Evolutionary conservation across 2,797 vertebrate species (phyloP).

Genomic region (Allobates femoralis): DNA sequence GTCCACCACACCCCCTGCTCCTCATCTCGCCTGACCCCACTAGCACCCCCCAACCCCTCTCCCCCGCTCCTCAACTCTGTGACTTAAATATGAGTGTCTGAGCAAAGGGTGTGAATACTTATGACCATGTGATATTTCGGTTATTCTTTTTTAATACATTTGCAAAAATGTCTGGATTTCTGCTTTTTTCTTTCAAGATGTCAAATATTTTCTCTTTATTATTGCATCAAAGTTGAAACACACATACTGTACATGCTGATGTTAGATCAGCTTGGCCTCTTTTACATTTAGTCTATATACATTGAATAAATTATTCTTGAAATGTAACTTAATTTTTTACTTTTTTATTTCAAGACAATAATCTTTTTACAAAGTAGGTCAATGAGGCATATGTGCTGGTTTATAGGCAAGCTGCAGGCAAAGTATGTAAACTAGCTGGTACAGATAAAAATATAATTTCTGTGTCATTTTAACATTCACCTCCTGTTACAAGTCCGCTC

Average conservation of each 20-base stretch:
- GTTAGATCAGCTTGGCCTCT: not conserved
- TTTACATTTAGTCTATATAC: not conserved
- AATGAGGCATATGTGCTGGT: conserved; percentile 52
- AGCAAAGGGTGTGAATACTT: too few species aligned
- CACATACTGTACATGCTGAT: not conserved
- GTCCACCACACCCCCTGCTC: too few species aligned
- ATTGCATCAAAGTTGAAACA: not conserved
- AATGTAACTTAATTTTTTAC: conserved; percentile 10
- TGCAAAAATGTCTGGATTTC: too few species aligned
- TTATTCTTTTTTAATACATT: too few species aligned
- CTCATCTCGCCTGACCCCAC: too few species aligned
- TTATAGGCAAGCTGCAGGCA: conserved; percentile 52
- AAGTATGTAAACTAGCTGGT: conserved; percentile 42
- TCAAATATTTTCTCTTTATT: not conserved
- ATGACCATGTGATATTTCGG: too few species aligned
- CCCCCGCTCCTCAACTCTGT: too few species aligned
- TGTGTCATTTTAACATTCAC: conserved; percentile 35
- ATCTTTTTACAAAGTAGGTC: conserved; percentile 56
- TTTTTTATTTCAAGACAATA: conserved; percentile 46
- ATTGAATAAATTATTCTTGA: not conserved
- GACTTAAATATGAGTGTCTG: too few species aligned
- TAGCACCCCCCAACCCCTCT: too few species aligned
- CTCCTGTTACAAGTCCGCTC: conserved; percentile 50
- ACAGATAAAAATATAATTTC: conserved; percentile 54
- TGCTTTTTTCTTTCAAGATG: too few species aligned